Evolutionary conservation across 2,113 vertebrate genomes (phyloP).

Genomic region (Sorex fumeus): DNA sequence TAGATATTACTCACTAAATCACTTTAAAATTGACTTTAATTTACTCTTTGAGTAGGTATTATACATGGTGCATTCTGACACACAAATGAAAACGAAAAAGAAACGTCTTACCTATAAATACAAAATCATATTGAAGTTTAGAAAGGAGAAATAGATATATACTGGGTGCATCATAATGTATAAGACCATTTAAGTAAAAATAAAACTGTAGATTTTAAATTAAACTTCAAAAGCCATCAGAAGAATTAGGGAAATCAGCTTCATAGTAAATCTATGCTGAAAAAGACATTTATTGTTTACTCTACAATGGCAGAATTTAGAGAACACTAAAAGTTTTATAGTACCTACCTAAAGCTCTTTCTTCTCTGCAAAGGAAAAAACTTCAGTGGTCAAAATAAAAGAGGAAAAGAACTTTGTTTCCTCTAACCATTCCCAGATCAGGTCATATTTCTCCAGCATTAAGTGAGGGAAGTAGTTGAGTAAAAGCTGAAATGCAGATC

Average conservation of each 20-base stretch:
- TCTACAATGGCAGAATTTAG: not conserved
- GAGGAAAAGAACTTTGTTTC: conserved; percentile 19
- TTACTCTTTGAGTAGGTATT: conserved; percentile 15
- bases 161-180: not conserved
- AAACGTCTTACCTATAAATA: not conserved
- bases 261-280: too few species aligned
- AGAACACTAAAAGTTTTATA: conserved; percentile 4
- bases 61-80: conserved; percentile 14
- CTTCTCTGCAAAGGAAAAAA: conserved; percentile 66
- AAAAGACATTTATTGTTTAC: not conserved
- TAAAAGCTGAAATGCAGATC: conserved; percentile 46
- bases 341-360: not conserved
- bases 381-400: conserved; percentile 34
- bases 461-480: conserved; percentile 41
- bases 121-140: not conserved
- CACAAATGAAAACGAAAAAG: not conserved
- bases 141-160: conserved; percentile 5
- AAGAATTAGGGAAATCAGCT: not conserved
- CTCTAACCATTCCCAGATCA: conserved; percentile 60
- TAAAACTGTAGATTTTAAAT: not conserved
- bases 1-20: conserved; percentile 77
- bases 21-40: conserved; percentile 74
- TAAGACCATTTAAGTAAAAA: not conserved
- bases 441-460: conserved; percentile 69
- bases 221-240: conserved; percentile 41